Conservation (phyloP, 1,140 invertebrate species). For the Zaprionus ornatus region DNA sequence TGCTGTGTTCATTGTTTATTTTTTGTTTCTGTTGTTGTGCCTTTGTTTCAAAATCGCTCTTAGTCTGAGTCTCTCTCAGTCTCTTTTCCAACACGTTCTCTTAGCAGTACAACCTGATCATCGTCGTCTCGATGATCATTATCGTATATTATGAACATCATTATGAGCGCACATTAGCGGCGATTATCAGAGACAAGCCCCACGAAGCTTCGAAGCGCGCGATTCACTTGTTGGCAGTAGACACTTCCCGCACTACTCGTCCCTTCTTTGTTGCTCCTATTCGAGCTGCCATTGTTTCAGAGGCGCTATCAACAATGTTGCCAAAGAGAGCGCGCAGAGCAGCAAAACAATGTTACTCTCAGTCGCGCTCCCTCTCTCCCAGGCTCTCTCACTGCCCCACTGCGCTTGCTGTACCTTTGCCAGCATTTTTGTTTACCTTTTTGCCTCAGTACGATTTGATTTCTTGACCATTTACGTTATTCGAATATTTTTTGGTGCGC, state of each 20-base stretch:
- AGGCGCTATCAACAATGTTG: slow-evolving; percentile 68
- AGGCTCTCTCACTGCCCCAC: slow-evolving; percentile 39
- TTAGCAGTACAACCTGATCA: slow-evolving; percentile 44
- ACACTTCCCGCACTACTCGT: neutral
- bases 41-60: slow-evolving; percentile 27
- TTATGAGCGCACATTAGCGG: slow-evolving; percentile 57
- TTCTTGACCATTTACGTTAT: slow-evolving; percentile 82
- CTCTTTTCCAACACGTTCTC: slow-evolving; percentile 37
- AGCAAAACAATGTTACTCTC: slow-evolving; percentile 11
- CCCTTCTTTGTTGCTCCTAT: neutral
- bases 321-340: slow-evolving; percentile 38
- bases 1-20: slow-evolving; percentile 40
- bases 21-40: slow-evolving; percentile 22
- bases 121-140: neutral
- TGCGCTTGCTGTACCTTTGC: slow-evolving; percentile 60
- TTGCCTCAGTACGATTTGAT: slow-evolving; percentile 74
- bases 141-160: slow-evolving; percentile 42
- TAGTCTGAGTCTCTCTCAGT: slow-evolving; percentile 11
- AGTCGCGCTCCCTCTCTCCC: neutral
- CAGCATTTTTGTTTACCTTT: slow-evolving; percentile 80
- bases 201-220: slow-evolving; percentile 35
- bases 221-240: slow-evolving; percentile 40
- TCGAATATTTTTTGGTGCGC: slow-evolving; percentile 61
- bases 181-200: slow-evolving; percentile 59
- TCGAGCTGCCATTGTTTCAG: slow-evolving; percentile 52